phyloP scores from a whole-genome alignment of 2,113 vertebrate species.

The Cottus gobio region DNA sequence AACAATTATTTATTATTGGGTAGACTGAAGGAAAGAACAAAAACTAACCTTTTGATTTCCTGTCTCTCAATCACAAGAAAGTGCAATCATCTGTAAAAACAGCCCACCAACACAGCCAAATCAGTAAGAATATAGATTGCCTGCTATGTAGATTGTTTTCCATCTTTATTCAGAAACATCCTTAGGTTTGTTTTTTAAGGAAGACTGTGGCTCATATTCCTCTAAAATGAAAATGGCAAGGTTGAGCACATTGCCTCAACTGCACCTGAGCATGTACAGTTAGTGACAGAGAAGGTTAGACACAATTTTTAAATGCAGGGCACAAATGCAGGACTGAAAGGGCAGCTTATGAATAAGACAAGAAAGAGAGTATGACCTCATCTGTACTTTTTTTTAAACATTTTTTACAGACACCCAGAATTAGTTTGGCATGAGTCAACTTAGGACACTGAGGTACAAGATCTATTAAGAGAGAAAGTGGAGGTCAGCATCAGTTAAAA shows the following conservation, averaged over 20 bases:
- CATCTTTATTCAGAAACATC: slow-evolving; percentile 21
- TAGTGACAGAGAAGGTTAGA: slow-evolving; percentile 59
- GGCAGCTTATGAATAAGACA: slow-evolving; percentile 64
- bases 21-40: slow-evolving; percentile 13
- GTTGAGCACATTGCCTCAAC: slow-evolving; percentile 12
- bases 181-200: neutral
- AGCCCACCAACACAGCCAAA: neutral
- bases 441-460: slow-evolving; percentile 13
- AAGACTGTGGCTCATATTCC: neutral
- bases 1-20: slow-evolving; percentile 6
- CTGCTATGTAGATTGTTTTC: neutral
- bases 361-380: slow-evolving; percentile 53
- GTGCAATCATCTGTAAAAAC: slow-evolving; percentile 18
- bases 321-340: slow-evolving; percentile 55
- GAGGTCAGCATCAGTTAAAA: slow-evolving; percentile 30
- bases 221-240: slow-evolving; percentile 18
- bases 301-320: slow-evolving; percentile 55
- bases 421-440: slow-evolving; percentile 50
- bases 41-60: slow-evolving; percentile 10
- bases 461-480: slow-evolving; percentile 39
- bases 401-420: slow-evolving; percentile 34
- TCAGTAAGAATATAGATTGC: slow-evolving; percentile 3
- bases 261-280: slow-evolving; percentile 23
- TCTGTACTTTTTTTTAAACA: slow-evolving; percentile 16
- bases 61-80: slow-evolving; percentile 9